Base-by-base conservation (phyloP, 2,888 invertebrate species). In the Rotaria sp. region DNA sequence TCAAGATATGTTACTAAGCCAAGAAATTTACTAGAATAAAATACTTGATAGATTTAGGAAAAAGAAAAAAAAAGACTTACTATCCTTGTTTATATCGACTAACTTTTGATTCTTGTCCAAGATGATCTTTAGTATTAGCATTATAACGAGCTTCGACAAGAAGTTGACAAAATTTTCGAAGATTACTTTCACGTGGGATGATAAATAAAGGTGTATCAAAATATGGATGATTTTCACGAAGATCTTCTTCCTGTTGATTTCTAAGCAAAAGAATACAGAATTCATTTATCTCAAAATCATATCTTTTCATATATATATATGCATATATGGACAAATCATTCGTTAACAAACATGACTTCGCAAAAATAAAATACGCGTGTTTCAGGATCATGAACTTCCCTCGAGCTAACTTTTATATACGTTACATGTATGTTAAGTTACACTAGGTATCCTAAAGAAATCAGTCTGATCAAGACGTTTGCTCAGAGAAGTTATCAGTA, bases 1-100 rank as follows among this genome's bases (percentile, higher is more conserved):
- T 99, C 99, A 90, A 99, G 93, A 91, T 99, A 99, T 0, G 98
- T 97, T 35, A 99, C 98, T 87, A 99, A 93, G 0, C 99, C 98
- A 67, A 99, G 93, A 90, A 99, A 95, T 91, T 97, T 97, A 90
- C 85, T 85, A 67, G n/a, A 15, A 18, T n/a, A 11, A n/a, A n/a
- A 59, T 15, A 11, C 3, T 30, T 50, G 45, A 50, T 15, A 2
- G 11, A 18, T 15, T 50, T 50, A 3, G 13, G 15, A 50, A n/a
- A 15, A 50, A 50, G 18, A 10, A 50, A 50, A 13, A 45, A 11
- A 45, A 45, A n/a, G 87, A 94, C 95, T 94, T 92, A 98, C 97
- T 98, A 97, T 88, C 98, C 93, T 89, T 96, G 95, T 92, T 98
- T 98, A 91, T 98, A 98, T 90, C 96, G 96, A 52, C 96, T 95